Base-by-base conservation (phyloP, 1,140 invertebrate species). In the Grapholita molesta region DNA sequence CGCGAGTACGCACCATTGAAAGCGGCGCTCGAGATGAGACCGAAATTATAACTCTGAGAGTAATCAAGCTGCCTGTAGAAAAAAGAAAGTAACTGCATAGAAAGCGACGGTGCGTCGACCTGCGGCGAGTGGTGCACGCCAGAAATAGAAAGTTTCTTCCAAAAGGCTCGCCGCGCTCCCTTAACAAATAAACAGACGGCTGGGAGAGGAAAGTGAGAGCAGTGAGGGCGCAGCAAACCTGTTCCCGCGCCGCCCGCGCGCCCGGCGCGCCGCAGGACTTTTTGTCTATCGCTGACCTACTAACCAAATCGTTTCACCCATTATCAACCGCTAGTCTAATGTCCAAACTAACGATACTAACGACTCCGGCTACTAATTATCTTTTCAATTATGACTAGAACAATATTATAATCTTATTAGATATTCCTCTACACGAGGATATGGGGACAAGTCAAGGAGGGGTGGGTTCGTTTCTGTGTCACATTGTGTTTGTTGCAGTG, bases 81-180 rank as follows among this genome's bases (percentile, higher is more conserved):
- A 86, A 86, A 89, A 85, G 86, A 89, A 89, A 89, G 86, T 89
- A 85, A 84, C 78, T 73, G 74, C 78, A 80, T 89, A 86, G 86
- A 89, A 89, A 89, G 86, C 84, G 84, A 84, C 75, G 70, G 78
- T 73, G 69, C 85, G 76, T 86, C 84, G 84, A 88, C 85, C 84
- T 80, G 86, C 74, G 68, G 77, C 78, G 80, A 84, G 77, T 80
- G 82, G 76, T 82, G 75, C 72, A 30, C 77, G 82, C 77, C 86
- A 85, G 88, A 90, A 90, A 90, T 90, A 90, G 88, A 90, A 90
- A 90, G 88, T 89, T 82, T 70, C 82, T 74, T 86, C 82, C 81
- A 77, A 86, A 85, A 90, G 76, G 81, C 81, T 68, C 73, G 52
- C 18, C 71, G 75, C 68, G 81, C 76, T 88, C 88, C 86, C 85